phyloP scores from a whole-genome alignment of 1,140 invertebrate species.

The Eupristina koningsbergeri region DNA sequence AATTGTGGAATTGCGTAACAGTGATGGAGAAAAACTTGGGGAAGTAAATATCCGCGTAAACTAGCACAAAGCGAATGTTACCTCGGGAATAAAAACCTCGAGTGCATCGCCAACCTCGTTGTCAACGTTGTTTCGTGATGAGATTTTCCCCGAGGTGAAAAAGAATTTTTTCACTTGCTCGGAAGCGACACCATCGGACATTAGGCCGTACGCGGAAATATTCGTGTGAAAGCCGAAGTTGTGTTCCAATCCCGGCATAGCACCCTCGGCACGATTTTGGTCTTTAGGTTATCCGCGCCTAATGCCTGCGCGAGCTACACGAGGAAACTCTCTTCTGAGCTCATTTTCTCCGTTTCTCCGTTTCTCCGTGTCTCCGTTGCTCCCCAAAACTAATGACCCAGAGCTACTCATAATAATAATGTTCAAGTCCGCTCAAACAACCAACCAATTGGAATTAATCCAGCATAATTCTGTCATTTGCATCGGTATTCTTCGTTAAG shows the following conservation, averaged over 20 bases:
- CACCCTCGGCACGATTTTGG: neutral
- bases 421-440: too few species aligned
- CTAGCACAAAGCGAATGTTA: constrained; percentile 62
- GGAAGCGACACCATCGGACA: constrained; percentile 80
- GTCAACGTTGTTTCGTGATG: neutral
- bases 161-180: constrained; percentile 87
- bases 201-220: constrained; percentile 69
- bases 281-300: neutral
- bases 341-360: too few species aligned
- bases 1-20: constrained; percentile 60
- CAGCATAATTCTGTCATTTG: too few species aligned
- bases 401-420: too few species aligned
- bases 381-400: too few species aligned
- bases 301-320: neutral
- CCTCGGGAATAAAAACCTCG: constrained; percentile 86
- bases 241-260: constrained; percentile 67
- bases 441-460: too few species aligned
- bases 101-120: constrained; percentile 76
- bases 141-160: constrained; percentile 78
- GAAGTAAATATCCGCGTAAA: too few species aligned
- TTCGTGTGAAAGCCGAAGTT: constrained; percentile 63
- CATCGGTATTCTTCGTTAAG: too few species aligned
- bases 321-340: neutral
- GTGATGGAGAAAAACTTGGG: constrained; percentile 49
- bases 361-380: too few species aligned